These are phyloP conservation scores for Manduca sexta DNA, from an alignment of 1,140 invertebrate species.

Conservation along the genomic window DNA sequence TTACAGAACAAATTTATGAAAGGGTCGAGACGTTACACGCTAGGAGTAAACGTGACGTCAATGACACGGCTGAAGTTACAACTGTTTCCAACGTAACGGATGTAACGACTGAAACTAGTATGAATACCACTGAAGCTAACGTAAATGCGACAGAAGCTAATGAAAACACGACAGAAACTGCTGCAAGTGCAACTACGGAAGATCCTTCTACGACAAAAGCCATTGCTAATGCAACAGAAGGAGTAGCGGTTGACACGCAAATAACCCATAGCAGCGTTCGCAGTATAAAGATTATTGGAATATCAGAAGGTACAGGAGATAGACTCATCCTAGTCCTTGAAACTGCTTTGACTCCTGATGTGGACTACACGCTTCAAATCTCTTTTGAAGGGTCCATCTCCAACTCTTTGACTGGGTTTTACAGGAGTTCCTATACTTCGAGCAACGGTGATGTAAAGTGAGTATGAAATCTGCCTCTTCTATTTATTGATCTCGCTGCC, in stretches of 20 bases:
- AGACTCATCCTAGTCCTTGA: conserved; percentile 42
- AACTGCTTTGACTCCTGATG: conserved; percentile 36
- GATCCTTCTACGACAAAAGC: too few species aligned
- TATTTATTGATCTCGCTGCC: too few species aligned
- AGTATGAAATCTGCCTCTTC: conserved; percentile 15
- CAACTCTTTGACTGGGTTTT: conserved; percentile 84
- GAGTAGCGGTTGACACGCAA: conserved; percentile 34
- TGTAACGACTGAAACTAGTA: background rate
- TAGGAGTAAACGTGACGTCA: conserved; percentile 28
- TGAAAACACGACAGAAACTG: background rate
- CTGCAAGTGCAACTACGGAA: background rate
- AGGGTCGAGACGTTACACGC: conserved; percentile 39
- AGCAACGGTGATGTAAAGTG: conserved; percentile 50
- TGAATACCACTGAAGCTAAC: background rate
- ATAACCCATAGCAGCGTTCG: conserved; percentile 50
- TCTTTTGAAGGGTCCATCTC: conserved; percentile 73
- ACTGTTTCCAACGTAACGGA: background rate
- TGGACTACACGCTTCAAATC: conserved; percentile 69
- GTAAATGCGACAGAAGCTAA: conserved; percentile 10
- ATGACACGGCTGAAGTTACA: conserved; percentile 5
- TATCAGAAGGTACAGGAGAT: conserved; percentile 38
- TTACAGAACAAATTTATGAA: conserved; percentile 65
- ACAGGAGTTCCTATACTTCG: conserved; percentile 82
- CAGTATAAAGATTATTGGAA: conserved; percentile 45
- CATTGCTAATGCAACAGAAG: conserved; percentile 2